Base-by-base conservation (phyloP, 2,888 invertebrate genomes). In the Athetis lepigone region DNA sequence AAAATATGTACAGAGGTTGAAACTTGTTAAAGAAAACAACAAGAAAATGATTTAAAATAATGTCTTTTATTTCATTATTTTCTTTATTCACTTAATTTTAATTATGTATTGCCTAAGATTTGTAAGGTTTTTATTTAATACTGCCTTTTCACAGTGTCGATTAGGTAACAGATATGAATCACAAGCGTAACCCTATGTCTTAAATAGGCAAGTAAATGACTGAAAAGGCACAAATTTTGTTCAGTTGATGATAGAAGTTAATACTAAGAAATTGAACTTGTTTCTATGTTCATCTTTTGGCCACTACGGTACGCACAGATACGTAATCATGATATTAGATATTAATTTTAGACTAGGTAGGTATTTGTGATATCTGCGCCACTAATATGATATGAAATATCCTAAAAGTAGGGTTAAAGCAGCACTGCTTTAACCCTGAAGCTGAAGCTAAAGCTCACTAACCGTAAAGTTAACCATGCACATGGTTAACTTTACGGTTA, bases 51-150 rank as follows among this genome's bases (percentile, higher is more conserved):
- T 91, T 93, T 92, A 94, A 92, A 93, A 93, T 93, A 94, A 91
- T 95, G 95, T 94, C 95, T 95, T 95, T 94, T 95, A 94, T 93
- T 94, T 92, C 83, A 89, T 88, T 89, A 86, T 88, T 88, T 86
- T 84, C 80, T 83, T 88, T 88, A 87, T 85, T 86, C 81, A 86
- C 85, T 90, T 84, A 81, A 84, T 60, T 70, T n/a, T n/a, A n/a
- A 78, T 77, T 83, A 85, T 50, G 79, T 89, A 89, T 89, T 87
- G 88, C 86, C 85, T 90, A 88, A 81, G 73, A 83, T 82, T 85
- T 85, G 79, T 88, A 84, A 83, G 70, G 79, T 82, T 81, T 83
- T 84, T 85, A 88, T 83, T 84, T 85, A 88, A 89, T 90, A 91
- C 89, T 89, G 88, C 84, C 85, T 83, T 85, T 81, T 71, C 67